These are phyloP conservation scores for Lepetodrilus schrolli DNA, from an alignment of 2,888 invertebrate genomes.

Conservation along the genomic window DNA sequence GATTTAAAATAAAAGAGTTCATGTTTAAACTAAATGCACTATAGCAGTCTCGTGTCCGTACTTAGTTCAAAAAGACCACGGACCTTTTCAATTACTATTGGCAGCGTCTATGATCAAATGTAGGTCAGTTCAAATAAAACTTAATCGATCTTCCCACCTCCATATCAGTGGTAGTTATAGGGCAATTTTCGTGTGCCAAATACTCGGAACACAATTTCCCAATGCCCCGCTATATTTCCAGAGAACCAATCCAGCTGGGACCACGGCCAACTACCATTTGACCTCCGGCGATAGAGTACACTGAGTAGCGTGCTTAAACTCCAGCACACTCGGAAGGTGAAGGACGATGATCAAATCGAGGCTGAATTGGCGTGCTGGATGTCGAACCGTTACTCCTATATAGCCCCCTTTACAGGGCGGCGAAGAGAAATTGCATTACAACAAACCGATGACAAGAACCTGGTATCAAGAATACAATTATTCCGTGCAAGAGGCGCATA, in stretches of 20 bases:
- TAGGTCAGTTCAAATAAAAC: background rate
- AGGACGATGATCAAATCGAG: background rate
- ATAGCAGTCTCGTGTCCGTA: too few species aligned
- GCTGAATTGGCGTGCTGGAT: background rate
- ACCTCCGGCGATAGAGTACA: background rate
- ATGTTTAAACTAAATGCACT: too few species aligned
- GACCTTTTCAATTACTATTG: background rate
- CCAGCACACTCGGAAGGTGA: background rate
- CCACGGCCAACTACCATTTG: constrained; percentile 3
- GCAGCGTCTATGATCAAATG: background rate
- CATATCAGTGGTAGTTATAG: constrained; percentile 1
- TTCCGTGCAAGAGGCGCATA: constrained; percentile 19
- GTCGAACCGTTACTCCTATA: background rate
- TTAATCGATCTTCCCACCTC: background rate
- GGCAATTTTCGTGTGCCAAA: constrained; percentile 16
- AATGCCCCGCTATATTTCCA: background rate
- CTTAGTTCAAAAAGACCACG: too few species aligned
- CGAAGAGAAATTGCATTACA: constrained; percentile 25
- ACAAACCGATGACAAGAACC: constrained; percentile 14
- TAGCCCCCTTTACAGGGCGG: background rate
- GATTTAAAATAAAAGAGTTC: too few species aligned
- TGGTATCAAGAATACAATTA: constrained; percentile 28
- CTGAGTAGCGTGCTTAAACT: background rate
- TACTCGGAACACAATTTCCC: constrained; percentile 11
- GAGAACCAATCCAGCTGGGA: background rate